A percentile compares a stretch with the other conserved stretches of the same genome.
Conservation (phyloP, 2,888 invertebrate genomes). For the Tenodera sinensis region DNA sequence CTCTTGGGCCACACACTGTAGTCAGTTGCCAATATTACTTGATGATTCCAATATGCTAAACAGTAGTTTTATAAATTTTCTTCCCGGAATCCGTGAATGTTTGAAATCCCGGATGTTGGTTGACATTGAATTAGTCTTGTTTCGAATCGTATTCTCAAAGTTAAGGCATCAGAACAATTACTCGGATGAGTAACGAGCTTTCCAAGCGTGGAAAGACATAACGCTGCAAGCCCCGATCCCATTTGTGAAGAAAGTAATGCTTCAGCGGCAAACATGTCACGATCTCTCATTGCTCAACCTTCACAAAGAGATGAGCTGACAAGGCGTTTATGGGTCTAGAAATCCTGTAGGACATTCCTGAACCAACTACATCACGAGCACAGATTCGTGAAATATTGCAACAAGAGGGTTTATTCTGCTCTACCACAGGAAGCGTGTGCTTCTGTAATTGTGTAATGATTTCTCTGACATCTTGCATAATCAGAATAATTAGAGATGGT, state of each 20-base stretch:
- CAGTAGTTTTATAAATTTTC: too few species aligned
- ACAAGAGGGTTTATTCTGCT: too few species aligned
- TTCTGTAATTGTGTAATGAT: too few species aligned
- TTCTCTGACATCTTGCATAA: too few species aligned
- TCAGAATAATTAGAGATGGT: too few species aligned
- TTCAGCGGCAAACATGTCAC: not conserved
- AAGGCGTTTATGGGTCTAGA: not conserved
- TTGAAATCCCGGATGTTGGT: too few species aligned
- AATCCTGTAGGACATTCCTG: not conserved
- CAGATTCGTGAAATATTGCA: too few species aligned
- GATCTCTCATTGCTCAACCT: not conserved
- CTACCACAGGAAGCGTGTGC: too few species aligned
- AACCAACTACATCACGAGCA: not conserved
- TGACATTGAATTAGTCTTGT: not conserved
- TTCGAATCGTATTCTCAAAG: not conserved
- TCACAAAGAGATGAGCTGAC: not conserved
- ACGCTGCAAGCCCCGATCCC: not conserved
- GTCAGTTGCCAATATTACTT: too few species aligned
- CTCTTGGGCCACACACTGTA: too few species aligned
- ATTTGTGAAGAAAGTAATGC: not conserved
- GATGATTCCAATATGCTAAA: too few species aligned
- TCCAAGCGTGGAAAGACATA: not conserved
- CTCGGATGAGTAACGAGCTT: not conserved
- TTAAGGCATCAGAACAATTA: not conserved
- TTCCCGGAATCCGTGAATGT: too few species aligned